Percentiles rank a stretch among this genome's conserved stretches.
phyloP scores from a whole-genome alignment of 2,113 vertebrate genomes.

The Madoqua kirkii region DNA sequence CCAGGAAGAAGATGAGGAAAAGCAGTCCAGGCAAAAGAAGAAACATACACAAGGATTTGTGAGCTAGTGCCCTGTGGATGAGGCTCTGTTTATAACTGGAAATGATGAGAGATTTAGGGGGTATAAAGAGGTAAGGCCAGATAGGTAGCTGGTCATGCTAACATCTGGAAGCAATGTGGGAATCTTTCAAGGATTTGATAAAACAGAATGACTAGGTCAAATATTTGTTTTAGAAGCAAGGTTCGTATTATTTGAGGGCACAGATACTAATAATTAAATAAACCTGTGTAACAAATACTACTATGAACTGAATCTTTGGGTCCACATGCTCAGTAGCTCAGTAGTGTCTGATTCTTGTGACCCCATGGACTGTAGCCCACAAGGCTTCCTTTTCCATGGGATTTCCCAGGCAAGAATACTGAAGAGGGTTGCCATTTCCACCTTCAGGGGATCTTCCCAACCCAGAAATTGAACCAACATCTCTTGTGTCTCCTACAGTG shows the following conservation, averaged over 20 bases:
- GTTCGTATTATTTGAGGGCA: neutral
- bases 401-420: neutral
- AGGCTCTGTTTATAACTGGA: neutral
- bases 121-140: neutral
- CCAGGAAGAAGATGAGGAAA: neutral
- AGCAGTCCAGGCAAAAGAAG: neutral
- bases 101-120: neutral
- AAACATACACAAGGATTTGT: accelerated
- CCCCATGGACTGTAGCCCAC: neutral
- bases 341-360: neutral
- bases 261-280: neutral
- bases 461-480: neutral
- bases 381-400: neutral
- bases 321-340: accelerated
- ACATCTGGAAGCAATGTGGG: neutral
- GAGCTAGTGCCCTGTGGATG: accelerated
- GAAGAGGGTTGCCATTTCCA: neutral
- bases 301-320: neutral
- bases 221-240: neutral
- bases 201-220: neutral
- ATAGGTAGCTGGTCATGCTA: too few relatives aligned
- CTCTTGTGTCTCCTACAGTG: neutral
- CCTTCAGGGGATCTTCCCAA: neutral
- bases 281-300: neutral
- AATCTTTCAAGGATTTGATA: neutral